Evolutionary conservation across 2,113 vertebrate species (phyloP).

Genomic region (Formicarius rufipectus): DNA sequence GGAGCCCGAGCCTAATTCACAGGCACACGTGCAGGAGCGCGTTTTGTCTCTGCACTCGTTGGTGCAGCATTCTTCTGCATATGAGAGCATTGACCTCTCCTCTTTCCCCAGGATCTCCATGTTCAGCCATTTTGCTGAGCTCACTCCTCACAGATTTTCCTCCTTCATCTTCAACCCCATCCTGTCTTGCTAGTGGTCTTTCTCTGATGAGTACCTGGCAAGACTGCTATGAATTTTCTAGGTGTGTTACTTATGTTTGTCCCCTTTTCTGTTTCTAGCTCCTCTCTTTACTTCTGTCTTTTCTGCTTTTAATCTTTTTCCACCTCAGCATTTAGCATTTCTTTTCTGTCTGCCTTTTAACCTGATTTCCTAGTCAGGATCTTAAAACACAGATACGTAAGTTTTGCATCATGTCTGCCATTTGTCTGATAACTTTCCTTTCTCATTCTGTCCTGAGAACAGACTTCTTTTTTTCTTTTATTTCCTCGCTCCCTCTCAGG

Average conservation of each 20-base stretch:
- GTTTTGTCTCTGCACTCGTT: rapidly evolving
- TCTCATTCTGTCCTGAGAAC: not conserved
- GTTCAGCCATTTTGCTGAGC: rapidly evolving
- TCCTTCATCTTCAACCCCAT: not conserved
- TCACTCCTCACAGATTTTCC: not conserved
- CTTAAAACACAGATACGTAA: not conserved
- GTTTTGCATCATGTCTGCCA: not conserved
- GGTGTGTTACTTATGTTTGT: rapidly evolving
- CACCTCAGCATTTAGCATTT: not conserved
- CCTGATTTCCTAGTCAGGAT: not conserved
- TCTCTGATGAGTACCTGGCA: not conserved
- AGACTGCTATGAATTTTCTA: not conserved
- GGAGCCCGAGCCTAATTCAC: rapidly evolving
- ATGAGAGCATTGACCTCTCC: not conserved
- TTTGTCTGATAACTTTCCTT: not conserved
- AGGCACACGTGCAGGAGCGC: rapidly evolving
- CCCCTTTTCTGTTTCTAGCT: not conserved
- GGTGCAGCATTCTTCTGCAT: not conserved
- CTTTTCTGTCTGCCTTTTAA: not conserved
- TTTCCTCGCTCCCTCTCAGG: not conserved
- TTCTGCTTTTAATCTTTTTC: not conserved
- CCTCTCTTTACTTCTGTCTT: not conserved
- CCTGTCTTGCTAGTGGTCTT: not conserved
- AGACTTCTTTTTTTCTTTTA: rapidly evolving
- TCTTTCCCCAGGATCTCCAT: not conserved